Percentiles rank a stretch among this genome's conserved stretches.
Conservation (phyloP, 2,113 vertebrate species). For the Synchiropus splendidus region DNA sequence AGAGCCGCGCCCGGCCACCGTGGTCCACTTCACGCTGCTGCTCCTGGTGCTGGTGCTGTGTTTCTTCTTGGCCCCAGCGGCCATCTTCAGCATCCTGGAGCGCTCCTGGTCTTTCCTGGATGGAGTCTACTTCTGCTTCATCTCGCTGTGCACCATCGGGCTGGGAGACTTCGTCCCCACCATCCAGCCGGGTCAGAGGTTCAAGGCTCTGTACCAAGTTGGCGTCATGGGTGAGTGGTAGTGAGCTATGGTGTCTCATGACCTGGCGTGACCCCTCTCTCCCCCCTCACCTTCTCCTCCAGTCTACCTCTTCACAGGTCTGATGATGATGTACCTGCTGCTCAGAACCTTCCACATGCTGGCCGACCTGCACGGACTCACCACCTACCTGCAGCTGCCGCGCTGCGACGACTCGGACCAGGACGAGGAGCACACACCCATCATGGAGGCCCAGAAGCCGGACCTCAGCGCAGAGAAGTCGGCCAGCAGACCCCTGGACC, state of each 20-base stretch:
- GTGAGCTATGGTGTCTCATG: background rate
- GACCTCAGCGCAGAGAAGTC: background rate
- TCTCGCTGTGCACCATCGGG: conserved; percentile 85
- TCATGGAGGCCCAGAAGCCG: conserved; percentile 21
- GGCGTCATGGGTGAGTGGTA: conserved; percentile 75
- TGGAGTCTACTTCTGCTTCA: conserved; percentile 85
- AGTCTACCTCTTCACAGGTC: conserved; percentile 79
- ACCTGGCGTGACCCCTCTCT: conserved; percentile 1
- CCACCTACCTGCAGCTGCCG: conserved; percentile 72
- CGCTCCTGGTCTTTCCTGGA: conserved; percentile 77
- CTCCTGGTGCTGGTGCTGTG: conserved; percentile 45
- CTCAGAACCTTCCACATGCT: conserved; percentile 75
- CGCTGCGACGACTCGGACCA: conserved; percentile 45
- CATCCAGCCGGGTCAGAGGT: conserved; percentile 57
- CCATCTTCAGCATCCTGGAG: conserved; percentile 71
- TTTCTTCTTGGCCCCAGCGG: conserved; percentile 73
- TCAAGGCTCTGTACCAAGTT: conserved; percentile 75
- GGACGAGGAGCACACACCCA: conserved; percentile 54
- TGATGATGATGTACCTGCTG: conserved; percentile 78
- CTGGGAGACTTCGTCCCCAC: conserved; percentile 81
- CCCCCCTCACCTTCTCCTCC: background rate
- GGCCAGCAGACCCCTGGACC: conserved; percentile 39
- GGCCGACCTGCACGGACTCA: conserved; percentile 75
- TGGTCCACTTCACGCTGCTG: conserved; percentile 66
- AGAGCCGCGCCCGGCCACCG: conserved; percentile 45